Base-by-base conservation (phyloP, 2,888 invertebrate genomes). In the Hofmannophila pseudospretella region DNA sequence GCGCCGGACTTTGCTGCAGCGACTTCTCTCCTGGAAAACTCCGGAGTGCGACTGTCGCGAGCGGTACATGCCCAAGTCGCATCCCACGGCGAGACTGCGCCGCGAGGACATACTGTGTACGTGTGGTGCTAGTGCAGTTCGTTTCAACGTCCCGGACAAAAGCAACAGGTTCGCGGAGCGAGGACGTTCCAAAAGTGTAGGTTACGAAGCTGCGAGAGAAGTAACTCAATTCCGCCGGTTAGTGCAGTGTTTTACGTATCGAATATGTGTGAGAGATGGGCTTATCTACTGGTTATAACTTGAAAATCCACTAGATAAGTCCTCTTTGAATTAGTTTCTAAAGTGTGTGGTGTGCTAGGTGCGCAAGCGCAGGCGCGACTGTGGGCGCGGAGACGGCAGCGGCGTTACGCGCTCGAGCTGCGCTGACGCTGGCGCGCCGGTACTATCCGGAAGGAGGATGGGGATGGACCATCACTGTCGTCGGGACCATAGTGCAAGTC, bases 371-470 rank as follows among this genome's bases (percentile, higher is more conserved):
- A 12, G 84, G 82, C 45, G 79, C 81, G 10, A 78, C 80, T 30
- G 85, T 84, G 42, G 70, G 87, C 45, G 64, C 76, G 52, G 85
- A 84, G 58, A 84, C 85, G 4, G 73, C 81, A 37, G 79, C 81
- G 4, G 85, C 79, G n/a, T 55, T 88, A 32, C 87, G 90, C 44
- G 88, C 90, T 27, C 89, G 91, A 28, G 91, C 91, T 0, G 88
- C 91, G 7, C 82, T 91, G 34, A 88, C 92, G 30, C 85, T 93
- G 30, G 91, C 91, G 38, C 88, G 92, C 20, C 92, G 95, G 54
- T 94, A 95, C 79, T 95, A 95, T 73, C 94, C 95, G 2, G 95
- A 95, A 80, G 94, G 94, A 2, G 94, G 94, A 8, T 95, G 95
- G 95, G 95, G 95, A 9, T 95, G 94, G 93, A 90, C 94, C 34